phyloP scores from a whole-genome alignment of 2,888 invertebrate genomes.

The Leptinotarsa haldemani region DNA sequence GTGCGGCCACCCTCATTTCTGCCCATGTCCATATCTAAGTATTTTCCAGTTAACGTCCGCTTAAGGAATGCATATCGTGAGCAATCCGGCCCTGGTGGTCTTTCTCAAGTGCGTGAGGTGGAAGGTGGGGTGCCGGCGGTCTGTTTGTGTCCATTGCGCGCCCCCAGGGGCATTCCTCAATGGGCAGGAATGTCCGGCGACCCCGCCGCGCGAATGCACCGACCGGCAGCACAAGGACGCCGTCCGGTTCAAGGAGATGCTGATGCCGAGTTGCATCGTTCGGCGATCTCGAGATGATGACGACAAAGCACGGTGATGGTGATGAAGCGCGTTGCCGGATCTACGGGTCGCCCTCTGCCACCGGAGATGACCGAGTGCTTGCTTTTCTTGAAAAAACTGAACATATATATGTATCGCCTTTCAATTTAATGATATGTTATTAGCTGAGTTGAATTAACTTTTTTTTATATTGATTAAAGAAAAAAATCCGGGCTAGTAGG shows the following conservation, averaged over 20 bases:
- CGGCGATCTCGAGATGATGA: slow-evolving; percentile 11
- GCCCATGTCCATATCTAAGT: no score
- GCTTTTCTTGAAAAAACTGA: not conserved
- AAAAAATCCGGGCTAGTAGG: no score
- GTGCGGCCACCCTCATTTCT: no score
- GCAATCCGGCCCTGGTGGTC: not conserved
- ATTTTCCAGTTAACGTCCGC: no score
- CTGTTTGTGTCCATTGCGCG: slow-evolving; percentile 62
- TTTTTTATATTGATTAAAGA: no score
- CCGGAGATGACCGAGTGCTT: not conserved
- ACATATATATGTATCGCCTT: not conserved
- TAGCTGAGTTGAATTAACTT: no score
- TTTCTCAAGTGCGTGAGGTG: slow-evolving; percentile 6
- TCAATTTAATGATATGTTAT: no score
- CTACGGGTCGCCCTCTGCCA: not conserved
- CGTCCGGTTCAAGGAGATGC: slow-evolving; percentile 56
- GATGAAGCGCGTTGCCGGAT: not conserved
- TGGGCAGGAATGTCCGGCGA: slow-evolving; percentile 60
- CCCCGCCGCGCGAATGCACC: slow-evolving; percentile 59
- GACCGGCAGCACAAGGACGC: slow-evolving; percentile 58
- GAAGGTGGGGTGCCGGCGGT: slow-evolving; percentile 53
- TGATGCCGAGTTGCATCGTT: slow-evolving; percentile 32
- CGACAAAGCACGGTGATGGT: slow-evolving; percentile 2
- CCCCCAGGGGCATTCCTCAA: slow-evolving; percentile 62
- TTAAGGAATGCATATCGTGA: no score